These are phyloP conservation scores for Geococcyx californianus DNA, from an alignment of 2,113 vertebrate species.

Conservation along the genomic window DNA sequence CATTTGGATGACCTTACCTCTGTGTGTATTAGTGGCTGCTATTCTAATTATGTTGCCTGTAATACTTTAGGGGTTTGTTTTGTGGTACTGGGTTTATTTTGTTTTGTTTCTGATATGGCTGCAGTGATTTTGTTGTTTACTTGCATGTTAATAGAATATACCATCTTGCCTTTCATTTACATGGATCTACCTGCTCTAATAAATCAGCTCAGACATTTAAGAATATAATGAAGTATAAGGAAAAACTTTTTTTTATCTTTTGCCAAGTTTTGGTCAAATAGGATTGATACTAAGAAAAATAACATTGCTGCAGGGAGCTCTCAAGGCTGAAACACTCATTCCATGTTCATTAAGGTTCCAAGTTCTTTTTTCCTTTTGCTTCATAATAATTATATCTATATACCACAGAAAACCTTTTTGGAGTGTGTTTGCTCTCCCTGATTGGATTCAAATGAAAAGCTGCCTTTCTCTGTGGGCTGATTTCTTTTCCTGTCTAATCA, in stretches of 20 bases:
- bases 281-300: not conserved
- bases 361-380: not conserved
- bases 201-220: not conserved
- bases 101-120: not conserved
- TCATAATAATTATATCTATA: not conserved
- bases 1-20: not conserved
- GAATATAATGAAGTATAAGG: not conserved
- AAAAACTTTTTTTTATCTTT: not conserved
- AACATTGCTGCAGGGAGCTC: not conserved
- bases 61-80: not conserved
- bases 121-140: not conserved
- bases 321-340: not conserved
- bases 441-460: slow-evolving; percentile 52
- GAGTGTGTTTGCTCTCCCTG: slow-evolving; percentile 30
- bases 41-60: not conserved
- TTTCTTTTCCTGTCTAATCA: slow-evolving; percentile 21
- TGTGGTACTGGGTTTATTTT: not conserved
- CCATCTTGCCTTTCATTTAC: not conserved
- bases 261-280: not conserved
- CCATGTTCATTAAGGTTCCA: not conserved
- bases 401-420: not conserved
- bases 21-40: not conserved
- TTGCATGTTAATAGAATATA: not conserved
- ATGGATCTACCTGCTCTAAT: not conserved
- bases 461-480: not conserved